Conservation (phyloP, 2,888 invertebrate species). For the Ormyrus pomaceus region DNA sequence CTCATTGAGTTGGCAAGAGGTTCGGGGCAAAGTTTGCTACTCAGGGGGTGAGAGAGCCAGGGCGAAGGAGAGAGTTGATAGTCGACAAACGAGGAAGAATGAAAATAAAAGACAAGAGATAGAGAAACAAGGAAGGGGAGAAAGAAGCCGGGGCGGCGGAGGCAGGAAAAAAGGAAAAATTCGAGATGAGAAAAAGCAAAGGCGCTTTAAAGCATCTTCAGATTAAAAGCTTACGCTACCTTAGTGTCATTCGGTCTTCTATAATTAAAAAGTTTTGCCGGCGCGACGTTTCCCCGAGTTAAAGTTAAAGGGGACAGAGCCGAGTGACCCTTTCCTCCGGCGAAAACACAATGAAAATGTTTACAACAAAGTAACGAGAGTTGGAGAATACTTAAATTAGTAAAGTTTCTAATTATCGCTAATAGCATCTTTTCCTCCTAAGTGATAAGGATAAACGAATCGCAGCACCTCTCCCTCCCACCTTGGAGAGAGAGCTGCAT, state of each 20-base stretch:
- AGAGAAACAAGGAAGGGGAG: constrained; percentile 38
- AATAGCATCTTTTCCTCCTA: constrained; percentile 52
- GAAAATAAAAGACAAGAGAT: constrained; percentile 32
- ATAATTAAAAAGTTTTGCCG: constrained; percentile 61
- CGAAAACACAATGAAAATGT: constrained; percentile 56
- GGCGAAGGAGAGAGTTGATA: constrained; percentile 21
- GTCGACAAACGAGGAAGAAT: constrained; percentile 47
- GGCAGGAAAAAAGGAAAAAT: constrained; percentile 7
- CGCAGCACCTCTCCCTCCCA: constrained; percentile 6
- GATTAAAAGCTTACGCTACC: constrained; percentile 64
- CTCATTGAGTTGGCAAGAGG: constrained; percentile 52
- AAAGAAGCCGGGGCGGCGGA: neutral
- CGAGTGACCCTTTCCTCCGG: neutral
- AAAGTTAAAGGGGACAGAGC: constrained; percentile 37
- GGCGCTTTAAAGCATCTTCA: constrained; percentile 58
- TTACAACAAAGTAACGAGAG: constrained; percentile 56
- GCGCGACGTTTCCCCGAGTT: constrained; percentile 37
- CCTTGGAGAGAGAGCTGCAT: neutral
- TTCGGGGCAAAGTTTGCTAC: constrained; percentile 41
- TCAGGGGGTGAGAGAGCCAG: neutral
- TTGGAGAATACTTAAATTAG: constrained; percentile 57
- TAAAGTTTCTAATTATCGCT: constrained; percentile 57
- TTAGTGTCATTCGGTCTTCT: constrained; percentile 61
- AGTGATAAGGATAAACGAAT: constrained; percentile 57
- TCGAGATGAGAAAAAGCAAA: constrained; percentile 43